Evolutionary conservation across 2,113 vertebrate species (phyloP).

Genomic region (Eulemur rufifrons): DNA sequence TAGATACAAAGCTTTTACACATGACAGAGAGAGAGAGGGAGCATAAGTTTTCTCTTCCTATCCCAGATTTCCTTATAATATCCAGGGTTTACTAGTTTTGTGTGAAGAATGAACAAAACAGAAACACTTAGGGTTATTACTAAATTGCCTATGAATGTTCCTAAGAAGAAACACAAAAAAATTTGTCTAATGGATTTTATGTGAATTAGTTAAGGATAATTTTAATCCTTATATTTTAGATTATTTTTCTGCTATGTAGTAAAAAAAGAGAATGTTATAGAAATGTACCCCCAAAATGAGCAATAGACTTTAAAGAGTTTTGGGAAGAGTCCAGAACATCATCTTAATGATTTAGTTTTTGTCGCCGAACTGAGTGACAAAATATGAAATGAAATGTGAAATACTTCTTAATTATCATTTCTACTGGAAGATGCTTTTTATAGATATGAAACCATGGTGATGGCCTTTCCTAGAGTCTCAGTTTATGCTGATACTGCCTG

Average conservation of each 20-base stretch:
- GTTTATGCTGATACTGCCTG: neutral
- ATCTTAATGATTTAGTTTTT: conserved; percentile 7
- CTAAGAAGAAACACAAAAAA: neutral
- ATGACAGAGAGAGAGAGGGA: neutral
- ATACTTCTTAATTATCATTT: conserved; percentile 28
- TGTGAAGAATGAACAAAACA: neutral
- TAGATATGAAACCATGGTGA: neutral
- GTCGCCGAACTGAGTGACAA: neutral
- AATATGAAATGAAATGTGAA: no score
- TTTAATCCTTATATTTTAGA: conserved; percentile 9
- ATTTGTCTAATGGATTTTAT: neutral
- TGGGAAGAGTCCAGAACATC: conserved; percentile 2
- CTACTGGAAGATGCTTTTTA: neutral
- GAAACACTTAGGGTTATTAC: neutral
- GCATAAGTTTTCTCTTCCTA: neutral
- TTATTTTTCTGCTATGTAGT: conserved; percentile 31
- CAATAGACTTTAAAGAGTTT: neutral
- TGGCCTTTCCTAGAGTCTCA: neutral
- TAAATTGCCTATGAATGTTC: conserved; percentile 18
- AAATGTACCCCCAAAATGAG: neutral
- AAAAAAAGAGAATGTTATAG: neutral
- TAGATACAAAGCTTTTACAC: neutral
- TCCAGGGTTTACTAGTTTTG: conserved; percentile 20
- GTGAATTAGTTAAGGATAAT: conserved; percentile 13
- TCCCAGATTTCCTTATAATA: neutral